A percentile compares a stretch with the other conserved stretches of the same genome.
These are phyloP conservation scores for Petaurus breviceps DNA, from an alignment of 2,113 vertebrate species.

Conservation along the genomic window DNA sequence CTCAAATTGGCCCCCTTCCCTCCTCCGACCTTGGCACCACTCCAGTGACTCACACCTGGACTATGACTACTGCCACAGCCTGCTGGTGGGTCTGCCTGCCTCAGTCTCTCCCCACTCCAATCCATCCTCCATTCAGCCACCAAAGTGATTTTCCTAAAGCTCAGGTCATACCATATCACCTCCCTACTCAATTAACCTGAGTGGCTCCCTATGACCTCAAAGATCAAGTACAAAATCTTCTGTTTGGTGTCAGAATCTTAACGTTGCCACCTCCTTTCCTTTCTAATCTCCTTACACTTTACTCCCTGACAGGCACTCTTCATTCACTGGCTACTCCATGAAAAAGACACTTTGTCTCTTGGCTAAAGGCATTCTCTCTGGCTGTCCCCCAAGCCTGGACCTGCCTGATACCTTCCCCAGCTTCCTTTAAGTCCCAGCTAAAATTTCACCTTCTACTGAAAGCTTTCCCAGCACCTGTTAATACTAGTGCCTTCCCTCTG, in stretches of 20 bases:
- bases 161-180: neutral
- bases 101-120: neutral
- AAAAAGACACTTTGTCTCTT: neutral
- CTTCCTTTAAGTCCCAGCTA: neutral
- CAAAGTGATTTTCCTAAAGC: too few relatives aligned
- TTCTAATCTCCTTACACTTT: neutral
- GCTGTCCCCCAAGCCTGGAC: neutral
- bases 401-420: neutral
- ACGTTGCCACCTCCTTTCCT: neutral
- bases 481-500: neutral
- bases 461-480: neutral
- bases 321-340: neutral
- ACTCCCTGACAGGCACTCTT: neutral
- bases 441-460: neutral
- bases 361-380: neutral
- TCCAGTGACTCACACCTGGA: neutral
- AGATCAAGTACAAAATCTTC: neutral
- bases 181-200: neutral
- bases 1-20: neutral
- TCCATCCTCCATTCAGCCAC: neutral
- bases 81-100: neutral
- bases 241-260: neutral
- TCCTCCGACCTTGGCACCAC: neutral
- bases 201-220: neutral
- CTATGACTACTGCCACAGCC: too few relatives aligned